Conservation (phyloP, 2,113 vertebrate species). For the Cygnus atratus region DNA sequence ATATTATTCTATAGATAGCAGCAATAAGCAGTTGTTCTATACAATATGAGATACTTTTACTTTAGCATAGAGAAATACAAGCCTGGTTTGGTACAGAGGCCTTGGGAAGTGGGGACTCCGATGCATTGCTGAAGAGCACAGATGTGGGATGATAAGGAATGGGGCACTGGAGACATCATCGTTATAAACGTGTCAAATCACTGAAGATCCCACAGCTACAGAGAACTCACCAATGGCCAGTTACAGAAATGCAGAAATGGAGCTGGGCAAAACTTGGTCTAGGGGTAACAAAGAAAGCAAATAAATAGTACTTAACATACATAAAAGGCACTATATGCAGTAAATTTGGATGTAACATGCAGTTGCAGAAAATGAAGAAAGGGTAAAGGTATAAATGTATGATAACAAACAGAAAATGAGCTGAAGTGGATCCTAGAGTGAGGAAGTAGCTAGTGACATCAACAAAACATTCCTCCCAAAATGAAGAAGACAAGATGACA, state of each 20-base stretch:
- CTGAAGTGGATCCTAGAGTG: background rate
- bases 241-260: background rate
- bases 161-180: accelerated
- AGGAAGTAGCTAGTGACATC: background rate
- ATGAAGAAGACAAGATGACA: accelerated
- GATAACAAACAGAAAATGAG: background rate
- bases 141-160: background rate
- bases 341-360: background rate
- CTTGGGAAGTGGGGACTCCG: background rate
- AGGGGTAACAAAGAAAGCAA: background rate
- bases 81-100: background rate
- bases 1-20: background rate
- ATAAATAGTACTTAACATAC: background rate
- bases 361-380: background rate
- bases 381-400: background rate
- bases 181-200: background rate
- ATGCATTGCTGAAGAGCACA: accelerated
- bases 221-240: background rate
- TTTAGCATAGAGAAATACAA: background rate
- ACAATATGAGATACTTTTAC: background rate
- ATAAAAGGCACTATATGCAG: background rate
- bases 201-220: background rate
- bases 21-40: background rate
- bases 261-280: background rate
- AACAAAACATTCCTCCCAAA: background rate